These are phyloP conservation scores for Spicauda simplicius DNA, from an alignment of 2,888 invertebrate genomes.

Conservation along the genomic window DNA sequence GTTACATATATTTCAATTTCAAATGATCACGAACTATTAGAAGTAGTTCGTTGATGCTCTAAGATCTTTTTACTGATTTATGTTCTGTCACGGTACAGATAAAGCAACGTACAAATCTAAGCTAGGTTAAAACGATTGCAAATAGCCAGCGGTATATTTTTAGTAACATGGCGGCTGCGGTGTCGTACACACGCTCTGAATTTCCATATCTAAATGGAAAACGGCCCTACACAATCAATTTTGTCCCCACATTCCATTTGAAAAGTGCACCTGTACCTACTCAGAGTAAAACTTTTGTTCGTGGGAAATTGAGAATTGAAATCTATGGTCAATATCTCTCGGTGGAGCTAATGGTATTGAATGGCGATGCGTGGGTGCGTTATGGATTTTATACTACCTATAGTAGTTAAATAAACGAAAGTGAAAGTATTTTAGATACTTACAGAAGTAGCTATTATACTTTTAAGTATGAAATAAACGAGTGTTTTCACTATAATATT, in stretches of 20 bases:
- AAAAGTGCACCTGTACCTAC: conserved; percentile 76
- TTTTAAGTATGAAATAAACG: no score
- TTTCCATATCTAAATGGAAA: conserved; percentile 84
- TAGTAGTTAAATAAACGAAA: no score
- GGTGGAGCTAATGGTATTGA: conserved; percentile 12
- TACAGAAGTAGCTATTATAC: no score
- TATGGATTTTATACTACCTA: neutral
- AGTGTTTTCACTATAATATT: no score
- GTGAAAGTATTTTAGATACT: no score
- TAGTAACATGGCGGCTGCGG: conserved; percentile 55
- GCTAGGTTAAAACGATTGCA: conserved; percentile 25
- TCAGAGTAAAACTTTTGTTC: conserved; percentile 62
- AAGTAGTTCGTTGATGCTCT: no score
- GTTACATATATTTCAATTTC: no score
- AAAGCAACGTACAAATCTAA: conserved; percentile 32
- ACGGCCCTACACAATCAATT: conserved; percentile 79
- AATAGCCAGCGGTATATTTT: conserved; percentile 54
- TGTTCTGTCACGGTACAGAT: neutral
- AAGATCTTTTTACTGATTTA: neutral
- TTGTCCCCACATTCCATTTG: conserved; percentile 75
- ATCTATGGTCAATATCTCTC: conserved; percentile 50
- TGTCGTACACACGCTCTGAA: conserved; percentile 70
- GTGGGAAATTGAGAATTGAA: conserved; percentile 61
- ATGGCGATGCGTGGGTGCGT: conserved; percentile 8
- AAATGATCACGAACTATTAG: no score